These are phyloP conservation scores for Melinaea menophilus DNA, from an alignment of 2,888 invertebrate species.

Conservation along the genomic window DNA sequence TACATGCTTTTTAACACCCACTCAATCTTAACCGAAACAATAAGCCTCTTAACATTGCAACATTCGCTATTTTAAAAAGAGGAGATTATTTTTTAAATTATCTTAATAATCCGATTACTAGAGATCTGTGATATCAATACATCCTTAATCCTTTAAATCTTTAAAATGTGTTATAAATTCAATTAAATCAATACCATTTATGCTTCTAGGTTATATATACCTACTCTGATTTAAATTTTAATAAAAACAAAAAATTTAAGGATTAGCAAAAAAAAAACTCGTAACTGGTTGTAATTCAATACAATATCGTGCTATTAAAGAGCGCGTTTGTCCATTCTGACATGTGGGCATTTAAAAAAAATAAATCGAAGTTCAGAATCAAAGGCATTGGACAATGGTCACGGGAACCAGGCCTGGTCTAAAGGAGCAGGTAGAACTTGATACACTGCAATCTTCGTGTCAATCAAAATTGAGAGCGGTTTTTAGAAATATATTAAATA, in stretches of 20 bases:
- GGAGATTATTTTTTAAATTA: conserved; percentile 11
- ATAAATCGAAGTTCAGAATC: conserved; percentile 62
- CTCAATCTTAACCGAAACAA: conserved; percentile 66
- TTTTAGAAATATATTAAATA: neutral
- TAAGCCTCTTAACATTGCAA: conserved; percentile 52
- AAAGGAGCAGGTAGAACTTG: conserved; percentile 68
- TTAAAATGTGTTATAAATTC: neutral
- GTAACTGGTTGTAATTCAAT: conserved; percentile 52
- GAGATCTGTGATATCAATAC: neutral
- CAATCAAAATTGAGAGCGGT: conserved; percentile 43
- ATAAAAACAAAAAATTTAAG: neutral
- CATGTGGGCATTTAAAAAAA: conserved; percentile 50
- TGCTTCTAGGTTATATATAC: neutral
- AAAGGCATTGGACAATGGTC: conserved; percentile 77
- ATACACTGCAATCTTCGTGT: conserved; percentile 61
- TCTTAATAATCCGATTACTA: conserved; percentile 2
- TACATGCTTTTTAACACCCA: conserved; percentile 76
- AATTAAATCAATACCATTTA: neutral
- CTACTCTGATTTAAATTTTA: too few species aligned
- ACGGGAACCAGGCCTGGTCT: conserved; percentile 60
- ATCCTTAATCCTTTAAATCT: neutral
- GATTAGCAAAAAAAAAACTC: conserved; percentile 46
- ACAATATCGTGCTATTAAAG: conserved; percentile 53
- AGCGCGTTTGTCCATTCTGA: conserved; percentile 51
- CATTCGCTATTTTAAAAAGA: conserved; percentile 35